phyloP scores from a whole-genome alignment of 2,797 vertebrate genomes.

The Echeneis naucrates region DNA sequence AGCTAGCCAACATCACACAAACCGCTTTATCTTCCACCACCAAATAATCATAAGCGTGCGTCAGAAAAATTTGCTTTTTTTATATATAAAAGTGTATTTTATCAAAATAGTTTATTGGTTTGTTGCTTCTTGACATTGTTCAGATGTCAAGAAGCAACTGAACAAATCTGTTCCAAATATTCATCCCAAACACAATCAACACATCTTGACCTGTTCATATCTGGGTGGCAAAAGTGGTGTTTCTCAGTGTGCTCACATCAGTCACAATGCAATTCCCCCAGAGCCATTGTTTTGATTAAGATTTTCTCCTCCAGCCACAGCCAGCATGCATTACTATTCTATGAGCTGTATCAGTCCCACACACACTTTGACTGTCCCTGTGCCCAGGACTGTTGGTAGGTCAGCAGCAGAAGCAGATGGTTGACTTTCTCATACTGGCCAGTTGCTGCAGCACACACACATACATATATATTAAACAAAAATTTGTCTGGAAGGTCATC shows the following conservation, averaged over 20 bases:
- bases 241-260: background rate
- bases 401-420: slow-evolving; percentile 56
- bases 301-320: background rate
- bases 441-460: slow-evolving; percentile 5
- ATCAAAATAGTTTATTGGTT: background rate
- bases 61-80: too few relatives aligned
- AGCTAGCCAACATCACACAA: background rate
- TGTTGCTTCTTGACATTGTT: background rate
- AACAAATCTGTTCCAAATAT: background rate
- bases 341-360: background rate
- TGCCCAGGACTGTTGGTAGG: background rate
- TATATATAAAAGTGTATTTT: background rate
- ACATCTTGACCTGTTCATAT: background rate
- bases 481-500: slow-evolving; percentile 34
- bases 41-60: background rate
- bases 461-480: background rate
- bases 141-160: background rate
- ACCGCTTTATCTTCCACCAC: background rate
- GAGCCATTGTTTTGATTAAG: background rate
- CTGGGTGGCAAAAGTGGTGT: background rate
- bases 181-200: background rate
- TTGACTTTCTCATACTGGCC: slow-evolving; percentile 41
- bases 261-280: background rate
- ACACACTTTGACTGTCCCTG: slow-evolving; percentile 26
- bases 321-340: slow-evolving; percentile 18